Base-by-base conservation (phyloP, 2,888 invertebrate genomes). In the Ennomos erosarius region DNA sequence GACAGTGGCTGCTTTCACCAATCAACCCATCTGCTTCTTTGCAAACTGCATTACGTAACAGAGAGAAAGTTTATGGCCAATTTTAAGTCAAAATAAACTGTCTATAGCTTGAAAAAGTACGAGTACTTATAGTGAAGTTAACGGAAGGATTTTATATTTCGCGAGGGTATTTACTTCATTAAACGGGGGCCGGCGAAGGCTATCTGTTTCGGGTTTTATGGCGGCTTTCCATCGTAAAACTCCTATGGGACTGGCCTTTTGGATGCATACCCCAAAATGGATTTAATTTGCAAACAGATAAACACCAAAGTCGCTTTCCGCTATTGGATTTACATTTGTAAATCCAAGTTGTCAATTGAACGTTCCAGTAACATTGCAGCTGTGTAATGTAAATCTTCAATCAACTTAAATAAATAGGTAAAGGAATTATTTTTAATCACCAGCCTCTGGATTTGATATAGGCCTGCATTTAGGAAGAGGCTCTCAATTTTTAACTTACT, bases 161-260 rank as follows among this genome's bases (percentile, higher is more conserved):
- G 70, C 51, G 64, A 63, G 59, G 54, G 69, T 60, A 69, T 75
- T 71, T 69, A 69, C 65, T 75, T 75, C 69, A 71, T 73, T 71
- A 73, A 71, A 73, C 67, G 62, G 35, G 57, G 62, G 50, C 65
- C 26, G 67, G 67, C 44, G 45, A 33, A 50, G 56, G 65, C 65
- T 70, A 64, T 74, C 70, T 66, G 64, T 65, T 70, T 66, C 66
- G 65, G 68, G 63, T 70, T 75, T 71, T 71, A 74, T 69, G 47
- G 52, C 68, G 49, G 54, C 62, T 65, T 63, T 56, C 57, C 65
- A 53, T 71, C 75, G 69, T 73, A 70, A 75, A 75, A 67, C 52
- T 45, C 52, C 55, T 40, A 57, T 54, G 49, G 66, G 64, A 65
- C 62, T 64, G 68, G 64, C 65, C 65, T 65, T 69, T 68, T 51